Conservation (phyloP, 2,888 invertebrate species). For the Rhagonycha fulva region DNA sequence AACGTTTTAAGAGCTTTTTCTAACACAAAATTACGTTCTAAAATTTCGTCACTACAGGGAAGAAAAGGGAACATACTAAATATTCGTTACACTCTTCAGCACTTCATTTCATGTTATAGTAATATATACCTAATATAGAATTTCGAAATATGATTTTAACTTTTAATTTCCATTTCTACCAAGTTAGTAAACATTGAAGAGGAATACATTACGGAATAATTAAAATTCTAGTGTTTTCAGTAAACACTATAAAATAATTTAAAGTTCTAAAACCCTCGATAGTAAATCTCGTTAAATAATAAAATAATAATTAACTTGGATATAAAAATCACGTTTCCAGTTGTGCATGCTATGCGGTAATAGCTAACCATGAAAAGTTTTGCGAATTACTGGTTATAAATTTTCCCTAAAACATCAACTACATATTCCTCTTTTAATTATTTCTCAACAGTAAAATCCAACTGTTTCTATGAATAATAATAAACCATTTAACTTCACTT, state of each 20-base stretch:
- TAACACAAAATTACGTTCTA: background rate
- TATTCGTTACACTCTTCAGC: background rate
- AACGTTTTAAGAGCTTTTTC: background rate
- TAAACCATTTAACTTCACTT: conserved; percentile 28
- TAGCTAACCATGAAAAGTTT: background rate
- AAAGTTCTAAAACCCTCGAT: no score
- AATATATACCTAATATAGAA: background rate
- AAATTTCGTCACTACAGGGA: background rate
- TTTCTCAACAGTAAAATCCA: conserved; percentile 24
- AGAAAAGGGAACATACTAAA: background rate
- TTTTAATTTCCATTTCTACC: background rate
- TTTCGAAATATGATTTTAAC: background rate
- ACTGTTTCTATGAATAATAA: conserved; percentile 32
- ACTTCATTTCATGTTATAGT: background rate
- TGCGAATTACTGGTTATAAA: conserved; percentile 1
- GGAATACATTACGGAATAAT: background rate
- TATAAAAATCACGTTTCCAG: background rate
- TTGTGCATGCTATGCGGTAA: background rate
- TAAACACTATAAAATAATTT: no score
- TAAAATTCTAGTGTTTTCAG: no score
- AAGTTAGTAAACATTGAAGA: no score
- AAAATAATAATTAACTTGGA: background rate
- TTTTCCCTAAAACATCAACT: conserved; percentile 7
- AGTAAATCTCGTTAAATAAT: background rate
- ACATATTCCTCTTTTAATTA: conserved; percentile 19